Base-by-base conservation (phyloP, 2,888 invertebrate species). In the Euzophera pinguis region DNA sequence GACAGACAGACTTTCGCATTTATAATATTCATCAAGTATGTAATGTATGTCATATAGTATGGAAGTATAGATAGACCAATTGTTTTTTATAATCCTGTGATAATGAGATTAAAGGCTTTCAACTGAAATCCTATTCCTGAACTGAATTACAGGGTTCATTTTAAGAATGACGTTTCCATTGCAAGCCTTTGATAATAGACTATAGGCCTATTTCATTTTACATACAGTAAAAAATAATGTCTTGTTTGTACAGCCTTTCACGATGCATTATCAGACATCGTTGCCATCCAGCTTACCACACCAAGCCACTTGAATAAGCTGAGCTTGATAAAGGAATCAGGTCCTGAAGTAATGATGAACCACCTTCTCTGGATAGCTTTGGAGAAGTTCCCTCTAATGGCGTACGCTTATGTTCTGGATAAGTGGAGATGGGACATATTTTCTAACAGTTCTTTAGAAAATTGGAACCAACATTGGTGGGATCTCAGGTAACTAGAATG, bases 241-340 rank as follows among this genome's bases (percentile, higher is more conserved):
- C 72, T 66, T 10, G 5, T n/a, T n/a, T 22, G 22, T 22, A 5
- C 75, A 91, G 93, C 92, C 58, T 93, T 93, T 65, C 93, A 93
- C 70, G 93, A 93, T 70, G 93, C 93, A 27, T 84, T 93, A 49
- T 93, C 93, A 0, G 93, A 93, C 60, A 91, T 92, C 16, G 87
- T 93, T 9, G 92, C 93, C 5, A 72, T 93, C 13, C 93, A 93
- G 41, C 79, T 92, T 41, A 84, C 89, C n/a, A 86, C 90, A 10
- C 92, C 92, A 0, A 74, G 84, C 27, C 88, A 91, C 66, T 70
- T 92, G 51, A 71, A 80, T 54, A 83, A 77, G 56, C 72, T 92
- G 61, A 82, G 81, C 60, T 69, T 91, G 38, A 70, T 86, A 29
- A 75, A 82, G 16, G 79, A 80, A 12, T 73, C 74, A 0, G 76